Evolutionary conservation across 2,113 vertebrate species (phyloP), one percentile per base, ranked within the genome.

Genomic region (Sclerurus mexicanus): DNA sequence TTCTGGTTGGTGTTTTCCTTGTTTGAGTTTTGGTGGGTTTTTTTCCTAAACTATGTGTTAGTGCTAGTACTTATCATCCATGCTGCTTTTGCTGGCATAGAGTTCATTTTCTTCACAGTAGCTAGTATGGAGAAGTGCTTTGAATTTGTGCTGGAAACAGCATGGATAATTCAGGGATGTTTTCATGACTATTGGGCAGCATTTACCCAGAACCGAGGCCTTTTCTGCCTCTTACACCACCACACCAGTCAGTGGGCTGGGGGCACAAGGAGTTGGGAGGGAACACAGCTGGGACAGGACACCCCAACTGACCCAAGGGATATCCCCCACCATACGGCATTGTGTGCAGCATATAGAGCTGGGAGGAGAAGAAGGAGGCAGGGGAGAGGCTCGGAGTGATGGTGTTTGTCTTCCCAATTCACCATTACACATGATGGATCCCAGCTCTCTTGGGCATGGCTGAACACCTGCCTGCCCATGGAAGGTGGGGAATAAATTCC

Each of bases 231-330:
- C 40, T 35, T 25, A 10, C n/a, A 2, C 10, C 10, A 25, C 10
- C 16, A 1, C 31, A 56, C 3, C 53, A 42, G 16, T 0, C 1
- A 39, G 28, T 6, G 28, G 50, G 17, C 28, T 24, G 23, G 4
- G 17, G 6, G 10, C n/a, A 56, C 25, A 16, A 16, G 56, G 31
- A 69, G 2, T 0, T 55, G 47, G 9, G 47, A 71, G 31, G 55
- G 25, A 12, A 84, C 49, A 63, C 7, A 42, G 35, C 3, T 14
- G 4, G 72, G 27, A 63, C 18, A 71, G 40, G 22, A 28, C 49
- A 63, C 8, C 25, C 21, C 47, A 47, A 1, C 2, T 31, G 20
- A 47, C 6, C 13, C 30, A 3, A 55, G 71, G 47, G 30, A 11
- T 20, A 7, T 42, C 40, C 30, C 49, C 42, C 30, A 2, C 27